Conservation (phyloP, 2,888 invertebrate genomes). For the Ochlodes sylvanus region DNA sequence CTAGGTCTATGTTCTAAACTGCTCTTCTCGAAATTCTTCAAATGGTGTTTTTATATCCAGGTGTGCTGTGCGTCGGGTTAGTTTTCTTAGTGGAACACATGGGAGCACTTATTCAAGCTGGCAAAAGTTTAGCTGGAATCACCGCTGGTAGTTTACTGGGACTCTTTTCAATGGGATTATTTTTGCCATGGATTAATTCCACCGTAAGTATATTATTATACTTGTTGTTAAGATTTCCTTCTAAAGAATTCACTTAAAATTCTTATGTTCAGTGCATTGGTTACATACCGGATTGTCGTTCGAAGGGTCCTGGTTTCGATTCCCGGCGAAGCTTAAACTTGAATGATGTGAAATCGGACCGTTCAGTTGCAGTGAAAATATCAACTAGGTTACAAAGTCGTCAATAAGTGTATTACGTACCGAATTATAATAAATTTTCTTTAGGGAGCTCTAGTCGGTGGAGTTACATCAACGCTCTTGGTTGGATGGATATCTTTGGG, state of each 20-base stretch:
- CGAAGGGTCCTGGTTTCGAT: no score
- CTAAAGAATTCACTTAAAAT: no score
- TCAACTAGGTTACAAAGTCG: no score
- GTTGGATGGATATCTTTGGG: slow-evolving; percentile 89
- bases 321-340: no score
- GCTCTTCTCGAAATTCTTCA: neutral
- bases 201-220: slow-evolving; percentile 71
- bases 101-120: slow-evolving; percentile 89
- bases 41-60: slow-evolving; percentile 51
- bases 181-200: slow-evolving; percentile 88
- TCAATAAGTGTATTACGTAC: no score
- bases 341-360: no score
- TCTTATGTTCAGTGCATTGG: no score
- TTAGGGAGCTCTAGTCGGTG: slow-evolving; percentile 88
- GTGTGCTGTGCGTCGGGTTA: slow-evolving; percentile 86
- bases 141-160: slow-evolving; percentile 90
- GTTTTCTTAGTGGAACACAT: slow-evolving; percentile 90
- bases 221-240: no score
- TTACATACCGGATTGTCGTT: no score
- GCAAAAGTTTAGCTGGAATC: slow-evolving; percentile 88
- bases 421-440: no score
- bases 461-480: slow-evolving; percentile 84
- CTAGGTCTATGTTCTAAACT: no score
- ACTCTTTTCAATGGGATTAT: slow-evolving; percentile 89
- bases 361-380: no score